These are phyloP conservation scores for Cerastoderma edule DNA, from an alignment of 2,888 invertebrate species.

Conservation along the genomic window DNA sequence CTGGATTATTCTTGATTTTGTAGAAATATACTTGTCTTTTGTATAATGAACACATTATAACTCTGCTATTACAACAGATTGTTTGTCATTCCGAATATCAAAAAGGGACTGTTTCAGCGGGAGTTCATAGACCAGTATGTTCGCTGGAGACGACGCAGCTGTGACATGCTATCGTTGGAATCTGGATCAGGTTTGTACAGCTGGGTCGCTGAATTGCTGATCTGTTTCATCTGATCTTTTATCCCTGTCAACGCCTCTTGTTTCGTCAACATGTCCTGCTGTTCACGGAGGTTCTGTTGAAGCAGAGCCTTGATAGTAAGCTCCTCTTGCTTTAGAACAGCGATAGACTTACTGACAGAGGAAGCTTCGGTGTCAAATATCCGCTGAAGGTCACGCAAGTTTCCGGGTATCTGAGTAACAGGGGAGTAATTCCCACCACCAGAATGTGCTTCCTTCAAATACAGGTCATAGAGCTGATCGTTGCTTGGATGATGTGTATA, in stretches of 20 bases:
- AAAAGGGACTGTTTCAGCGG: no score
- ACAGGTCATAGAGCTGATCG: neutral
- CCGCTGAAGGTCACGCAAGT: constrained; percentile 37
- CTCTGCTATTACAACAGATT: no score
- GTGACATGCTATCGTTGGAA: neutral
- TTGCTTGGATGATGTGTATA: no score
- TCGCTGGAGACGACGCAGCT: constrained; percentile 36
- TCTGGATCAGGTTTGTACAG: constrained; percentile 41
- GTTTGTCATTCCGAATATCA: no score
- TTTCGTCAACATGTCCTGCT: constrained; percentile 33
- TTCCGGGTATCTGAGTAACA: constrained; percentile 32
- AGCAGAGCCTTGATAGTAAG: constrained; percentile 43
- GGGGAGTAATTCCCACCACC: constrained; percentile 11
- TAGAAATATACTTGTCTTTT: no score
- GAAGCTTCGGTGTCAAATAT: constrained; percentile 37
- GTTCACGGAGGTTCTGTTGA: constrained; percentile 48
- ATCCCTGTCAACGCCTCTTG: constrained; percentile 41
- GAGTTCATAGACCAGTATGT: constrained; percentile 27
- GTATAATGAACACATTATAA: no score
- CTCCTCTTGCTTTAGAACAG: constrained; percentile 44
- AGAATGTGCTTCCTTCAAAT: neutral
- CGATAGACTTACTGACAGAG: constrained; percentile 31
- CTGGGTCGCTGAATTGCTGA: constrained; percentile 34
- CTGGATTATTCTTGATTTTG: no score
- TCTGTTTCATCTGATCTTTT: constrained; percentile 41